Conservation (phyloP, 2,888 invertebrate species). For the Diaprepes abbreviatus region DNA sequence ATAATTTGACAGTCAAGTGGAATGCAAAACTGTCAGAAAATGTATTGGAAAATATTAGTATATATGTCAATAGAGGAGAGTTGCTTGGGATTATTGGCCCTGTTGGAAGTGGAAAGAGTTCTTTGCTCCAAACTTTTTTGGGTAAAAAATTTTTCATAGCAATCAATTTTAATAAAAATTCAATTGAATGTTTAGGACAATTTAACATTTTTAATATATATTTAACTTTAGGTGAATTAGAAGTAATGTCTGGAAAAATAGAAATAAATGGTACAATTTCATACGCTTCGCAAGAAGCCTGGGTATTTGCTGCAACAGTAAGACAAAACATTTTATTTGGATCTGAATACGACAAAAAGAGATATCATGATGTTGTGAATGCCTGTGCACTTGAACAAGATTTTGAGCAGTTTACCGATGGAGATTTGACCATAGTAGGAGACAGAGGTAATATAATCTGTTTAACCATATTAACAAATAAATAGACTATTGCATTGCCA, state of each 20-base stretch:
- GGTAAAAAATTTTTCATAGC: no score
- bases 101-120: constrained; percentile 76
- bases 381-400: constrained; percentile 82
- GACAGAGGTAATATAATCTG: constrained; percentile 74
- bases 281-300: constrained; percentile 89
- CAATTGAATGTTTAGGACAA: no score
- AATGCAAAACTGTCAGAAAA: constrained; percentile 59
- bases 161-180: no score
- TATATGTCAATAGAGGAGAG: constrained; percentile 59
- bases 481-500: no score
- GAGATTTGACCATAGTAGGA: constrained; percentile 84
- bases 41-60: constrained; percentile 60
- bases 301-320: constrained; percentile 84
- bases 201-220: no score
- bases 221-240: constrained; percentile 73
- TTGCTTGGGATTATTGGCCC: constrained; percentile 72
- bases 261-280: constrained; percentile 75
- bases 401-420: constrained; percentile 78
- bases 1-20: constrained; percentile 64
- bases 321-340: constrained; percentile 92
- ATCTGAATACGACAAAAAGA: constrained; percentile 72
- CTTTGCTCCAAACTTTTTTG: constrained; percentile 80
- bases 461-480: no score
- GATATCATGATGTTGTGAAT: constrained; percentile 73
- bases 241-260: constrained; percentile 73